A percentile compares a stretch with the other conserved stretches of the same genome.
These are phyloP conservation scores for Drosophila atroscutellata DNA, from an alignment of 2,888 invertebrate genomes.

Conservation along the genomic window DNA sequence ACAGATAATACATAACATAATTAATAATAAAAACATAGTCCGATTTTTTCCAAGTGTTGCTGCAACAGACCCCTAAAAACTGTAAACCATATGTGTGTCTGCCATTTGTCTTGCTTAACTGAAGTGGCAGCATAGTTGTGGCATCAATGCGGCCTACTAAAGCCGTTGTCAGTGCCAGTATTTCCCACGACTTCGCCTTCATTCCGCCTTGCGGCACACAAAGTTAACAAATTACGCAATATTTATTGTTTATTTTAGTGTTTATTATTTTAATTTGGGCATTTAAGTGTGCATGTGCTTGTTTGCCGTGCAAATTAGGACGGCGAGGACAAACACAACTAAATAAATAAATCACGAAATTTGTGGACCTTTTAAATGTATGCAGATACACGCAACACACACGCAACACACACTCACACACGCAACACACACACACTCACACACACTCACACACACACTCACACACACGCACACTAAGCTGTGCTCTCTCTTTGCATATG, in stretches of 20 bases:
- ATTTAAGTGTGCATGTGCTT: constrained; percentile 17
- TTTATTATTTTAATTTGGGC: constrained; percentile 26
- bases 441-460: not conserved
- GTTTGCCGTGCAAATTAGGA: constrained; percentile 22
- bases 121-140: constrained; percentile 55
- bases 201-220: not conserved
- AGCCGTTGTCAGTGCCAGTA: not conserved
- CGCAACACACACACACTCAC: too few species aligned
- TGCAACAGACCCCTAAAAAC: constrained; percentile 26
- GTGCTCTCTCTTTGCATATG: constrained; percentile 66
- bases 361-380: constrained; percentile 65
- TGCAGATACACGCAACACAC: constrained; percentile 66
- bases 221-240: constrained; percentile 72
- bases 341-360: constrained; percentile 66
- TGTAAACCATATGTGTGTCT: constrained; percentile 23
- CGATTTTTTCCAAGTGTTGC: not conserved
- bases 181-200: not conserved
- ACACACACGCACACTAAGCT: not conserved
- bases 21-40: too few species aligned
- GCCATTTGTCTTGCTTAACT: constrained; percentile 66
- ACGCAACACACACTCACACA: not conserved
- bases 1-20: too few species aligned
- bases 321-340: constrained; percentile 45
- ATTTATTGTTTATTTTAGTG: constrained; percentile 43
- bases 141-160: constrained; percentile 40